Percentiles rank a stretch among this genome's conserved stretches.
phyloP scores from a whole-genome alignment of 1,140 invertebrate genomes.

The Drosophila orosa region DNA sequence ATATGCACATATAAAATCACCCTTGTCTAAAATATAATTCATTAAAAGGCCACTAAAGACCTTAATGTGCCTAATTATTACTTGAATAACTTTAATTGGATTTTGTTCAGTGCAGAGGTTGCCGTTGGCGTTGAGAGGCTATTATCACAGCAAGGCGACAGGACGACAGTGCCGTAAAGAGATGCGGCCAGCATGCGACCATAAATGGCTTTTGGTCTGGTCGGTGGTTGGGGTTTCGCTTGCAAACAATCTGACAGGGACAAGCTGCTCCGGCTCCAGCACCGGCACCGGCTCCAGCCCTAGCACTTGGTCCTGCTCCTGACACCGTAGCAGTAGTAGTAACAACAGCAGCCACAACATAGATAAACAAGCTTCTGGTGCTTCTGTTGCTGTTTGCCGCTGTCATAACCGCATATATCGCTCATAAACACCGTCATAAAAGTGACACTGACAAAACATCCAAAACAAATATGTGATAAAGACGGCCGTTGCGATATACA shows the following conservation, averaged over 20 bases:
- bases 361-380: constrained; percentile 69
- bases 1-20: background rate
- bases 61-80: background rate
- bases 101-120: constrained; percentile 30
- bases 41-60: background rate
- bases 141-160: constrained; percentile 57
- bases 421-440: constrained; percentile 78
- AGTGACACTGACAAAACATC: constrained; percentile 69
- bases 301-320: constrained; percentile 12
- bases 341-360: constrained; percentile 42
- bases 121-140: constrained; percentile 38
- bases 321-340: constrained; percentile 6
- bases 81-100: constrained; percentile 8
- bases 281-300: constrained; percentile 11
- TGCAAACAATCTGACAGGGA: constrained; percentile 60
- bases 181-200: constrained; percentile 51
- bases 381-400: constrained; percentile 45
- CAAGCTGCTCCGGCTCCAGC: constrained; percentile 50
- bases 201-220: constrained; percentile 72
- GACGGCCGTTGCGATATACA: constrained; percentile 36
- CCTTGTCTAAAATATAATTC: background rate
- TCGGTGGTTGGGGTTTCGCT: constrained; percentile 42
- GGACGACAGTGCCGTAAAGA: constrained; percentile 39
- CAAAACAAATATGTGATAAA: constrained; percentile 79
- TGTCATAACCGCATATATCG: constrained; percentile 75